Conservation (phyloP, 2,113 vertebrate species). For the Mobula hypostoma region DNA sequence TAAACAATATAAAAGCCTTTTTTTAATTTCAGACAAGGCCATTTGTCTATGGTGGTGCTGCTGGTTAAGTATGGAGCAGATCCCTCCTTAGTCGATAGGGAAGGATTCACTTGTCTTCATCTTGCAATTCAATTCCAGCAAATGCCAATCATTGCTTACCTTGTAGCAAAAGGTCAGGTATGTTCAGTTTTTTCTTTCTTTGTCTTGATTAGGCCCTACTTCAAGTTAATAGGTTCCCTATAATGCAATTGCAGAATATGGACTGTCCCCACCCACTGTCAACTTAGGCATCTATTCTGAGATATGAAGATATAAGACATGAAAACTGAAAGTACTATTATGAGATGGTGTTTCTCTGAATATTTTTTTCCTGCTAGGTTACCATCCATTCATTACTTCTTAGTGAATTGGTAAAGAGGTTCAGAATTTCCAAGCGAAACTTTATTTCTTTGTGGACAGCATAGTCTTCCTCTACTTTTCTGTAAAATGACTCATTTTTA, state of each 20-base stretch:
- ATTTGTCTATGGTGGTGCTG: slow-evolving; percentile 84
- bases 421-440: neutral
- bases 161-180: slow-evolving; percentile 88
- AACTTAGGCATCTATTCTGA: neutral
- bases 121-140: slow-evolving; percentile 92
- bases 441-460: neutral
- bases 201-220: neutral
- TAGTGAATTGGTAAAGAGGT: neutral
- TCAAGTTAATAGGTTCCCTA: neutral
- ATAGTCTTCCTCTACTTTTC: neutral
- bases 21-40: slow-evolving; percentile 75
- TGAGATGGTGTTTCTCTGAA: neutral
- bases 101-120: slow-evolving; percentile 82
- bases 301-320: neutral
- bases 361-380: neutral
- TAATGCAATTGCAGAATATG: neutral
- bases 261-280: neutral
- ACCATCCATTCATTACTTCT: neutral
- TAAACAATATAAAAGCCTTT: neutral
- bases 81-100: slow-evolving; percentile 75
- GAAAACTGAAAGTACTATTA: neutral
- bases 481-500: neutral
- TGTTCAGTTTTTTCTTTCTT: slow-evolving; percentile 39
- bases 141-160: slow-evolving; percentile 86
- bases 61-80: slow-evolving; percentile 82